These are phyloP conservation scores for Tiliacea citrago DNA, from an alignment of 2,888 invertebrate genomes.

Conservation along the genomic window DNA sequence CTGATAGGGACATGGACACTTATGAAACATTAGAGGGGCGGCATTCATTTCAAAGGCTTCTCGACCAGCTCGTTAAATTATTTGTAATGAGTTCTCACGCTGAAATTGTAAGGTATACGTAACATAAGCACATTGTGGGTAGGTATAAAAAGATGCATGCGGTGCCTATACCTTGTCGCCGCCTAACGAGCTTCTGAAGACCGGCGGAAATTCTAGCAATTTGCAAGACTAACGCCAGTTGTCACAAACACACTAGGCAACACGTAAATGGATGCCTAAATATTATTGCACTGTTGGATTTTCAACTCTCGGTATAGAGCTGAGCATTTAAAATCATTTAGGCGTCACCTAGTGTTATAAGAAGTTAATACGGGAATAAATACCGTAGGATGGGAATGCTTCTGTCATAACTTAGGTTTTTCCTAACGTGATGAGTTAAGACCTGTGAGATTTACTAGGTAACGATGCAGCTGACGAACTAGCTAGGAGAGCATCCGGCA, in stretches of 20 bases:
- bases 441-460: background rate
- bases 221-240: background rate
- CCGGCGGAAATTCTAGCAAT: slow-evolving; percentile 19
- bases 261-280: background rate
- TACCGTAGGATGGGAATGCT: background rate
- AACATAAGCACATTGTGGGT: background rate
- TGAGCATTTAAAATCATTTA: background rate
- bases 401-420: background rate
- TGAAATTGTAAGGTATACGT: slow-evolving; percentile 7
- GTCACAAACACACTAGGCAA: background rate
- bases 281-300: background rate
- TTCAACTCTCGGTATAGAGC: background rate
- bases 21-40: slow-evolving; percentile 52
- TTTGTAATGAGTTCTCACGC: slow-evolving; percentile 21
- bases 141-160: background rate
- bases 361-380: no score
- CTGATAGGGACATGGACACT: no score
- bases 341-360: no score
- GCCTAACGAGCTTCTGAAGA: slow-evolving; percentile 39
- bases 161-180: background rate
- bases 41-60: slow-evolving; percentile 73
- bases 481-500: no score
- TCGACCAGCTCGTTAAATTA: slow-evolving; percentile 54
- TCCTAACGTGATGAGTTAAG: background rate
- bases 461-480: no score